phyloP scores from a whole-genome alignment of 2,113 vertebrate genomes.

The Indicator maculatus region DNA sequence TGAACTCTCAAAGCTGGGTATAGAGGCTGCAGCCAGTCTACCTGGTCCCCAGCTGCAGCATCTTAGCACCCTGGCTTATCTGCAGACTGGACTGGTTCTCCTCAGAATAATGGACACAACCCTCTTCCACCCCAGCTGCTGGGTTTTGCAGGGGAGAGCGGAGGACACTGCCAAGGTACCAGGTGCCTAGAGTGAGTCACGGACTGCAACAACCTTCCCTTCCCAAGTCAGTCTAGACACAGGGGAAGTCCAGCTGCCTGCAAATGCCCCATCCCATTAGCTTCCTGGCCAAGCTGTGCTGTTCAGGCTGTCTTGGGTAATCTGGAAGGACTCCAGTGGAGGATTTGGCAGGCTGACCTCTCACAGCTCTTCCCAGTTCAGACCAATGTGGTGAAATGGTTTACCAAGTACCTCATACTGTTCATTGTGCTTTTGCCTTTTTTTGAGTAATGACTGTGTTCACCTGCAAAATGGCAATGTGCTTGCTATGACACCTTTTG shows the following conservation, averaged over 20 bases:
- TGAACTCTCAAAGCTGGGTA: background rate
- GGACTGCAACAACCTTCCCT: fast-evolving
- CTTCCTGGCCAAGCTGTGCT: background rate
- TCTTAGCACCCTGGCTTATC: background rate
- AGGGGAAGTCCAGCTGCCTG: constrained; percentile 5
- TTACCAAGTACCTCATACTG: background rate
- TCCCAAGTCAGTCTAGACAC: background rate
- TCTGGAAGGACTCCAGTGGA: background rate
- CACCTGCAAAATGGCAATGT: background rate
- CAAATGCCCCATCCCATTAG: background rate
- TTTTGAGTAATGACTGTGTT: background rate
- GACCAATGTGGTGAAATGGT: constrained; percentile 17
- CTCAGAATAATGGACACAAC: background rate
- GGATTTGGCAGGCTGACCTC: constrained; percentile 20
- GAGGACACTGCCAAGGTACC: background rate
- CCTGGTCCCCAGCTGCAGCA: background rate
- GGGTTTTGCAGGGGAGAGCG: background rate
- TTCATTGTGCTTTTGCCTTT: background rate
- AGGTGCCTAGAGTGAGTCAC: background rate
- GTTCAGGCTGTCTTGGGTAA: background rate
- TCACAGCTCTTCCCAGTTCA: constrained; percentile 23
- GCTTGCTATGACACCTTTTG: background rate
- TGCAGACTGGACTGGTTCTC: background rate
- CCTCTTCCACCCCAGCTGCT: background rate
- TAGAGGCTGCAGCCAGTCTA: background rate